phyloP scores from a whole-genome alignment of 2,113 vertebrate species.

The Cebus imitator region DNA sequence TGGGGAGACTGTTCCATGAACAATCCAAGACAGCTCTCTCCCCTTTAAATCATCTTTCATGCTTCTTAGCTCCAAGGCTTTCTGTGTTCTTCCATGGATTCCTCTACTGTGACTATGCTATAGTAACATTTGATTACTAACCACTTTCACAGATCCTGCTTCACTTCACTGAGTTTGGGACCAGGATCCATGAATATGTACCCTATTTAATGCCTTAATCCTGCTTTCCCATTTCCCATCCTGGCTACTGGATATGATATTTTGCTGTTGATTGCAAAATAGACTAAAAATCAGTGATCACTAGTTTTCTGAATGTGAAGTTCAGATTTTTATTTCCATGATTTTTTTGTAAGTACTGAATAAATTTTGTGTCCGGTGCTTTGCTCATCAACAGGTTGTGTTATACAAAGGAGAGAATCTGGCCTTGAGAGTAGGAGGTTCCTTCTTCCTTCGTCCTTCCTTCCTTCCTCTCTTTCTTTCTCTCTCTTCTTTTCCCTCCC shows the following conservation, averaged over 20 bases:
- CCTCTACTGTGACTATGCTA: neutral
- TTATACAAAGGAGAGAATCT: neutral
- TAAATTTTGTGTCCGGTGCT: neutral
- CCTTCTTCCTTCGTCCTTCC: too few species aligned
- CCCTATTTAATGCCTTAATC: neutral
- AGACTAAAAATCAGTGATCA: neutral
- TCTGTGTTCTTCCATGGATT: neutral
- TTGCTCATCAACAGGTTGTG: neutral
- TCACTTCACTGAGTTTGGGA: neutral
- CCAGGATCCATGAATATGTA: neutral
- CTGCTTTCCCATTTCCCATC: neutral
- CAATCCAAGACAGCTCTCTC: neutral
- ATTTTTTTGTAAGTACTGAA: neutral
- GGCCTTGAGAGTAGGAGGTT: neutral
- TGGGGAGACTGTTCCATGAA: neutral
- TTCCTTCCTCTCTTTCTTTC: too few species aligned
- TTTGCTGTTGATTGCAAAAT: neutral
- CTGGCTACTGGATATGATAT: neutral
- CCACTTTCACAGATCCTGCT: neutral
- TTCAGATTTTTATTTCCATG: neutral
- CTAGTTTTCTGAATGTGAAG: constrained; percentile 8
- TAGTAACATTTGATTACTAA: neutral
- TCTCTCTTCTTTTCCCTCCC: too few species aligned
- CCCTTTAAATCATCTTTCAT: neutral
- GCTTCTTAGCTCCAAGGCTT: neutral